Conservation (phyloP, 2,113 vertebrate species). For the Litocranius walleri region DNA sequence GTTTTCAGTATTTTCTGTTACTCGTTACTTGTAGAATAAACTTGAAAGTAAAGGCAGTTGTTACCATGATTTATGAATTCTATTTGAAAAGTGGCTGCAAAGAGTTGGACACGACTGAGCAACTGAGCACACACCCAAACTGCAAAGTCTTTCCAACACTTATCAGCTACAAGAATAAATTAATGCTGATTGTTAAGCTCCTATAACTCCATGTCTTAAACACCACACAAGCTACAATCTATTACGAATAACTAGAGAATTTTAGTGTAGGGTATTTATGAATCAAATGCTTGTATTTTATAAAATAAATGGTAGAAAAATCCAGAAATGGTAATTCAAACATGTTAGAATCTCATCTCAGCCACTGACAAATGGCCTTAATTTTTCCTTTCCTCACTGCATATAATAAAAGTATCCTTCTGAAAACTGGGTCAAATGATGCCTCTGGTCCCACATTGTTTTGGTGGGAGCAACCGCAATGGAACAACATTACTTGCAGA, state of each 20-base stretch:
- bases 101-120: neutral
- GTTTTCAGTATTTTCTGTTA: neutral
- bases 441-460: neutral
- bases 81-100: neutral
- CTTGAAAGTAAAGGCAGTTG: neutral
- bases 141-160: neutral
- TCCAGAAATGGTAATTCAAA: constrained; percentile 37
- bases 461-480: neutral
- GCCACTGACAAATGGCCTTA: constrained; percentile 21
- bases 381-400: neutral
- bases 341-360: neutral
- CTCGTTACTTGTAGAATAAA: neutral
- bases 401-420: neutral
- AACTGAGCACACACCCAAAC: neutral
- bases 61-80: neutral
- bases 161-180: neutral
- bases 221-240: constrained; percentile 19
- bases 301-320: constrained; percentile 43
- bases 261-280: constrained; percentile 24
- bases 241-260: neutral
- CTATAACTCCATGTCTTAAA: neutral
- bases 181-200: neutral
- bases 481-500: neutral
- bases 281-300: neutral
- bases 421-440: neutral